Evolutionary conservation across 2,113 vertebrate species (phyloP).

Genomic region (Anolis sagrei): DNA sequence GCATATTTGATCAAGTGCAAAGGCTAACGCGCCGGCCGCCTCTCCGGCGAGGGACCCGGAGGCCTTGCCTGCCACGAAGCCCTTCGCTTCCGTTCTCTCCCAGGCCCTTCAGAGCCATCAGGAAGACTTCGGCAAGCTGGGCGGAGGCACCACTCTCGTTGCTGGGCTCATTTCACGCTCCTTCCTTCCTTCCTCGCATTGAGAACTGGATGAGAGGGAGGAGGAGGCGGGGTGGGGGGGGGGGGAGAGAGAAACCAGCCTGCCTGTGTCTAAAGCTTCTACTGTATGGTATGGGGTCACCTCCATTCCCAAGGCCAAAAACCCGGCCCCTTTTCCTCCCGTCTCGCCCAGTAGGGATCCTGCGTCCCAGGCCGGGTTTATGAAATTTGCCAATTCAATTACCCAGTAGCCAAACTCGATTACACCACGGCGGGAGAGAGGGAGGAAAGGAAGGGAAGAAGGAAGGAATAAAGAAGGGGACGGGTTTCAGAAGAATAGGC

Average conservation of each 20-base stretch:
- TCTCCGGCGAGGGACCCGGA: not conserved
- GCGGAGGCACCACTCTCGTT: not conserved
- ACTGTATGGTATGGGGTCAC: not conserved
- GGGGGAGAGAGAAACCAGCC: too few species aligned
- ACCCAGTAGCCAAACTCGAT: conserved; percentile 76
- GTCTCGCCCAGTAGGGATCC: conserved; percentile 35
- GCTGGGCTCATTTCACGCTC: not conserved
- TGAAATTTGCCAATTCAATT: conserved; percentile 74
- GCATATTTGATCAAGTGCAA: conserved; percentile 58
- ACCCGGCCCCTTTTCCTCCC: not conserved
- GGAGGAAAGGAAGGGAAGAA: not conserved
- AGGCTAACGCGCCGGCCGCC: conserved; percentile 24
- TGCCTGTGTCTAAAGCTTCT: not conserved
- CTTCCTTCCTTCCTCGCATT: not conserved
- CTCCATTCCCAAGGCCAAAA: not conserved
- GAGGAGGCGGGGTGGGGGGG: too few species aligned
- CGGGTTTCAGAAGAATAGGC: not conserved
- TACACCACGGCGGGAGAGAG: conserved; percentile 48
- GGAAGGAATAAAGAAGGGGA: not conserved
- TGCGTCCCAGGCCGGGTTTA: conserved; percentile 66
- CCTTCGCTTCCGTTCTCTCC: not conserved
- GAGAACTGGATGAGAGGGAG: not conserved
- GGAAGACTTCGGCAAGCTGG: not conserved
- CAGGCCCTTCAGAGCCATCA: not conserved
- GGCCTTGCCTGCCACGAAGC: conserved; percentile 1